phyloP scores from a whole-genome alignment of 2,113 vertebrate species.

The Myiagra hebetior region DNA sequence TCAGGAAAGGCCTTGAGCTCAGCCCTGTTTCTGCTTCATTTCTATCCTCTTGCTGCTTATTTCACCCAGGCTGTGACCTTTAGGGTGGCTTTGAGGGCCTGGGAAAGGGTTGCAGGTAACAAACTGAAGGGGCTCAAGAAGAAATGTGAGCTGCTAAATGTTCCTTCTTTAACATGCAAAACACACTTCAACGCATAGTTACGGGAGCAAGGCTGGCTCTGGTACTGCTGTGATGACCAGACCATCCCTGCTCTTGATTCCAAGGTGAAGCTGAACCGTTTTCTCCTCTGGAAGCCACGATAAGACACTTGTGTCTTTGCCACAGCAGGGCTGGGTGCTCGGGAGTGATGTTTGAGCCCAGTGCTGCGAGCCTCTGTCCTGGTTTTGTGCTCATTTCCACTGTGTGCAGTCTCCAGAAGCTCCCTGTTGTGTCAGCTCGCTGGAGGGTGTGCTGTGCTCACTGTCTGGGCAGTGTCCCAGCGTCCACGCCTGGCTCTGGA shows the following conservation, averaged over 20 bases:
- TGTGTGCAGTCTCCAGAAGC: neutral
- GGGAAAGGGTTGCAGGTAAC: neutral
- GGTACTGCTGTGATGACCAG: neutral
- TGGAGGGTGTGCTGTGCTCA: neutral
- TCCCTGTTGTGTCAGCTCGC: accelerated
- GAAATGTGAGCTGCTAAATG: neutral
- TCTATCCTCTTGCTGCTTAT: neutral
- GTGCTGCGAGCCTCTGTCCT: neutral
- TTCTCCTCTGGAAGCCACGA: neutral
- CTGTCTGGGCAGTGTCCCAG: neutral
- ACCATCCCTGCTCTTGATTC: neutral
- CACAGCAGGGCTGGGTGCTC: neutral
- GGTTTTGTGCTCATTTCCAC: neutral
- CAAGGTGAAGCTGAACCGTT: neutral
- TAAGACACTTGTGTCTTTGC: neutral
- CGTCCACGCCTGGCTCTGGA: neutral
- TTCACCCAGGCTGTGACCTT: neutral
- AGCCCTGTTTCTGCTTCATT: neutral
- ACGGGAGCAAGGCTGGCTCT: neutral
- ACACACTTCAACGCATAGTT: neutral
- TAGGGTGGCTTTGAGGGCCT: neutral
- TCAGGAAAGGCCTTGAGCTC: neutral
- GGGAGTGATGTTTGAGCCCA: neutral
- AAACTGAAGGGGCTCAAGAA: neutral
- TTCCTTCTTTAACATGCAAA: neutral